Conservation (phyloP, 2,888 invertebrate species). For the Horisme vitalbata region DNA sequence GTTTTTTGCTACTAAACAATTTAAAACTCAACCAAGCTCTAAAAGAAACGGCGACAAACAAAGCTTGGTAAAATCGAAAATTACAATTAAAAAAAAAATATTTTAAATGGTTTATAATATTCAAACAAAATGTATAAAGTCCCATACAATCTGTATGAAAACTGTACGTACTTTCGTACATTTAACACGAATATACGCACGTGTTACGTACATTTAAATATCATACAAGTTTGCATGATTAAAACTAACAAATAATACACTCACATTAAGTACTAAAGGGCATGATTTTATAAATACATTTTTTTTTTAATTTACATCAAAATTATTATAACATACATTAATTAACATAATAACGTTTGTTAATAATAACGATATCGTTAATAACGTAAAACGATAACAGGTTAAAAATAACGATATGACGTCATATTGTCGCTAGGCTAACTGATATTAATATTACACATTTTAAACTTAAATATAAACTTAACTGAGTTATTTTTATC, state of each 20-base stretch:
- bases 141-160: background rate
- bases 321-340: too few relatives aligned
- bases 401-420: constrained; percentile 17
- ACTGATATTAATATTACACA: background rate
- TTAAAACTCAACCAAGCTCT: too few relatives aligned
- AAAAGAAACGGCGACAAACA: too few relatives aligned
- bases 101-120: too few relatives aligned
- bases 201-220: constrained; percentile 5
- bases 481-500: constrained; percentile 11
- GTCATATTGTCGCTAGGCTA: constrained; percentile 12
- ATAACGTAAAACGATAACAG: constrained; percentile 13
- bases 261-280: constrained; percentile 9
- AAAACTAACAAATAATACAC: constrained; percentile 13
- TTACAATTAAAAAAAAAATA: too few relatives aligned
- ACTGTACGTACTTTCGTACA: background rate
- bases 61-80: too few relatives aligned
- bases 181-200: background rate
- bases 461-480: constrained; percentile 9
- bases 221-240: background rate
- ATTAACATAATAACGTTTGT: background rate
- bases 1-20: too few relatives aligned
- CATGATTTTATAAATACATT: constrained; percentile 1
- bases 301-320: background rate
- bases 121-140: background rate
- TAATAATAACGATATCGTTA: constrained; percentile 7